These are phyloP conservation scores for Sebastes flavidus DNA, from an alignment of 2,797 vertebrate genomes.

Conservation along the genomic window DNA sequence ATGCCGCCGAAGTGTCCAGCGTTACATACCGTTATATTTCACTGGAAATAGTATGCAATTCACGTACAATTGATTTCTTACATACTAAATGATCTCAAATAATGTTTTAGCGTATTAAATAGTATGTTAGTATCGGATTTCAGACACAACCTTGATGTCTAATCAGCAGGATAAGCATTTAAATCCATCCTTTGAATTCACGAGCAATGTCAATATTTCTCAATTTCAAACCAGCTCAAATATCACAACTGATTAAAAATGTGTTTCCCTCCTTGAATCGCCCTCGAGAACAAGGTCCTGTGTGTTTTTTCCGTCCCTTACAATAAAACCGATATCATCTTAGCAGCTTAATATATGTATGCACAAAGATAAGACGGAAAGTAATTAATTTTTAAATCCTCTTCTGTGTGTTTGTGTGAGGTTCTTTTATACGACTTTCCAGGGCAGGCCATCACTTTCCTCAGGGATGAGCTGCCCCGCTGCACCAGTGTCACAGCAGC, in stretches of 20 bases:
- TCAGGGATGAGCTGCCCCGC: slow-evolving; percentile 40
- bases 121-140: too few relatives aligned
- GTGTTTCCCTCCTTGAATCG: slow-evolving; percentile 40
- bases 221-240: background rate
- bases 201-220: background rate
- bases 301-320: slow-evolving; percentile 10
- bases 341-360: slow-evolving; percentile 44
- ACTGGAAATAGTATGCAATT: too few relatives aligned
- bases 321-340: slow-evolving; percentile 51
- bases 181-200: background rate
- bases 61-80: too few relatives aligned
- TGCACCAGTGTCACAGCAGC: slow-evolving; percentile 9
- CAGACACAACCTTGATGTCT: background rate
- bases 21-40: too few relatives aligned
- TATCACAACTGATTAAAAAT: background rate
- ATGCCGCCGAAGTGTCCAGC: too few relatives aligned
- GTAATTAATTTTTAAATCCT: slow-evolving; percentile 66
- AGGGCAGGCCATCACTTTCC: slow-evolving; percentile 39
- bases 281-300: slow-evolving; percentile 10
- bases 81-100: too few relatives aligned
- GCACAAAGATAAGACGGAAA: slow-evolving; percentile 55
- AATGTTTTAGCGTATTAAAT: too few relatives aligned
- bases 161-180: background rate
- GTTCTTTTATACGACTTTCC: slow-evolving; percentile 49
- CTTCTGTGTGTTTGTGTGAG: slow-evolving; percentile 4